phyloP scores from a whole-genome alignment of 1,140 invertebrate species.

The Delia radicum region DNA sequence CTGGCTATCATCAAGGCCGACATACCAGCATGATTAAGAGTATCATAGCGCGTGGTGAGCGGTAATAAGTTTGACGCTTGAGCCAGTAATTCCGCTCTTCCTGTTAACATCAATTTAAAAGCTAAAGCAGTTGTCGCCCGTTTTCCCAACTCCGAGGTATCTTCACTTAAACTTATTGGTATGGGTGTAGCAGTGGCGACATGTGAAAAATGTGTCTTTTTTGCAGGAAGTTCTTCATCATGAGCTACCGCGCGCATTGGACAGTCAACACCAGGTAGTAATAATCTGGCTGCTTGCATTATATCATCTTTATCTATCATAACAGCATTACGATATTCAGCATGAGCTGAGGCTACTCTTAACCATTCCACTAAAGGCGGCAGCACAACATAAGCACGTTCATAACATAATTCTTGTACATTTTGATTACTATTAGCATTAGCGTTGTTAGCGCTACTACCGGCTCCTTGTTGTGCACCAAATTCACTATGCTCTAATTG shows the following conservation, averaged over 20 bases:
- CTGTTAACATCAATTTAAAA: constrained; percentile 76
- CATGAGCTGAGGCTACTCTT: constrained; percentile 76
- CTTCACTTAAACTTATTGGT: constrained; percentile 34
- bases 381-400: constrained; percentile 81
- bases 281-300: constrained; percentile 79
- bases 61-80: constrained; percentile 78
- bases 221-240: constrained; percentile 57
- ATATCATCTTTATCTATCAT: constrained; percentile 85
- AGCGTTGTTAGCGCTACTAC: constrained; percentile 34
- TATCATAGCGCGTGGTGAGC: constrained; percentile 68
- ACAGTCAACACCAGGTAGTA: constrained; percentile 86
- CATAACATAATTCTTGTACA: constrained; percentile 79
- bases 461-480: constrained; percentile 24
- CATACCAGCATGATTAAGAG: constrained; percentile 75
- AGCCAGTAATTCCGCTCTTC: constrained; percentile 73
- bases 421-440: constrained; percentile 47
- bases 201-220: constrained; percentile 42
- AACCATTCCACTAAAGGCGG: constrained; percentile 88
- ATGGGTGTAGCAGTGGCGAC: neutral
- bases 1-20: constrained; percentile 81
- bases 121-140: constrained; percentile 74
- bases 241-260: constrained; percentile 71
- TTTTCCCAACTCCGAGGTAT: constrained; percentile 55
- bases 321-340: constrained; percentile 75
- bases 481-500: constrained; percentile 64